Evolutionary conservation across 2,113 vertebrate species (phyloP).

Genomic region (Tragelaphus buxtoni): DNA sequence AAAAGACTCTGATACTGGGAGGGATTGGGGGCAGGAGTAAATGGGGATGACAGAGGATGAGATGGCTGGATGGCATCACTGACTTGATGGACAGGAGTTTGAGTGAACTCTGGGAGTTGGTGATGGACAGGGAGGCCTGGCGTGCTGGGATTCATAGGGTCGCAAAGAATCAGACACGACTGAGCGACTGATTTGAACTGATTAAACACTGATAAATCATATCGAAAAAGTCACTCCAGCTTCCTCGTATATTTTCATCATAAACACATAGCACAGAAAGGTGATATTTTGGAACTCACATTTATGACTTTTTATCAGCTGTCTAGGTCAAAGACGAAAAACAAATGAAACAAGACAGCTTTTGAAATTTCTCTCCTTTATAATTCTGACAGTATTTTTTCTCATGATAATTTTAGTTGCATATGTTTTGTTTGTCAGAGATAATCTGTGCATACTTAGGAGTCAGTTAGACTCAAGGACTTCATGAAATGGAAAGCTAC

Average conservation of each 20-base stretch:
- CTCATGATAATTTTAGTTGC: neutral
- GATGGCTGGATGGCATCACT: too few relatives aligned
- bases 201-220: neutral
- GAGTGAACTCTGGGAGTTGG: too few relatives aligned
- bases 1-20: too few relatives aligned
- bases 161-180: rapidly evolving
- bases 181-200: neutral
- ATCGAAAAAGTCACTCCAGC: neutral
- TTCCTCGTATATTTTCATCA: neutral
- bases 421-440: neutral
- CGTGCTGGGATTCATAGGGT: too few relatives aligned
- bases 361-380: neutral
- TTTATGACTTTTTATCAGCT: neutral
- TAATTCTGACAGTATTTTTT: neutral
- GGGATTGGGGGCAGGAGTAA: too few relatives aligned
- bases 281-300: neutral
- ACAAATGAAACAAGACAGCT: neutral
- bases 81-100: rapidly evolving
- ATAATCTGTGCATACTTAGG: neutral
- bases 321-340: neutral
- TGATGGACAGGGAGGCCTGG: too few relatives aligned
- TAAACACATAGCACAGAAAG: neutral
- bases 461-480: neutral
- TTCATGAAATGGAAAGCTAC: neutral
- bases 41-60: too few relatives aligned